These are phyloP conservation scores for Idaea aversata DNA, from an alignment of 2,888 invertebrate species.

Conservation along the genomic window DNA sequence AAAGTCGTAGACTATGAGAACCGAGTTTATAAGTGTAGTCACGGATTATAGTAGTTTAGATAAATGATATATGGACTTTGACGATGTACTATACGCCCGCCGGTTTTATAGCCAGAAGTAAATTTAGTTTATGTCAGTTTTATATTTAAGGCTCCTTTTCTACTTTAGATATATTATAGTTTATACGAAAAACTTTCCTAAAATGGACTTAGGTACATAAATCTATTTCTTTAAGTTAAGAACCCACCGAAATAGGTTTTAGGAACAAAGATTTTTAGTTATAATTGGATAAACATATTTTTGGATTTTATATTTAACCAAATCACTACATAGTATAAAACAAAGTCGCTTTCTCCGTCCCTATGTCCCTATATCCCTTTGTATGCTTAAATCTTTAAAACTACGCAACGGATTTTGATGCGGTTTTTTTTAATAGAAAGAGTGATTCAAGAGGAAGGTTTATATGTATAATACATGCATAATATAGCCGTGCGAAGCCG, in stretches of 20 bases:
- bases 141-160: background rate
- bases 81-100: background rate
- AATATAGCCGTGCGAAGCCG: too few relatives aligned
- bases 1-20: background rate
- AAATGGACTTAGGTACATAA: background rate
- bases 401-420: too few relatives aligned
- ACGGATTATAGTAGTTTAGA: conserved; percentile 4
- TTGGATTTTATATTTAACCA: too few relatives aligned
- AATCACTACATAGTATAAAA: too few relatives aligned
- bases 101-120: background rate
- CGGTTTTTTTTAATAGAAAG: too few relatives aligned
- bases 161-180: background rate
- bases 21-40: conserved; percentile 5
- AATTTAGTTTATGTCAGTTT: background rate
- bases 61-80: background rate
- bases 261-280: background rate
- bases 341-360: too few relatives aligned
- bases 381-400: too few relatives aligned
- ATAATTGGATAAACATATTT: background rate
- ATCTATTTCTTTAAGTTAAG: background rate
- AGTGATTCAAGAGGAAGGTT: too few relatives aligned
- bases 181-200: background rate
- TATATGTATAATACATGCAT: too few relatives aligned
- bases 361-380: too few relatives aligned
- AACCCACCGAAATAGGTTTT: too few relatives aligned